Evolutionary conservation across 1,140 invertebrate genomes (phyloP), one percentile per base, ranked within the genome.

Genomic region (Drosophila parabipectinata): DNA sequence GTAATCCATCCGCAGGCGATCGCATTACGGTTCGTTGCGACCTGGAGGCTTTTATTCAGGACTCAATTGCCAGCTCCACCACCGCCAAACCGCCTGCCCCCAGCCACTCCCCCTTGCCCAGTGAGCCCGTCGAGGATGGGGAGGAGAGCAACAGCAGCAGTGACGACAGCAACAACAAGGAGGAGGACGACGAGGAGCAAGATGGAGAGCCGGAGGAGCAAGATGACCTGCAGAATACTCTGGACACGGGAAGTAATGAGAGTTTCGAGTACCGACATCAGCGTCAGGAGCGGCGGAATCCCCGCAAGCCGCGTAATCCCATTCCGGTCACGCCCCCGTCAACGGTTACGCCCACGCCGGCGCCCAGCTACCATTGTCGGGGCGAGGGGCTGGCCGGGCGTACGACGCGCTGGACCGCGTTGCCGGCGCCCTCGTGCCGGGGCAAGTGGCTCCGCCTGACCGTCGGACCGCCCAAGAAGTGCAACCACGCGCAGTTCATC

Each of bases 391-490:
- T 95, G 26, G 93, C 95, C 18, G 95, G 94, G 1, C 94, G 95
- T 76, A 93, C 94, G 57, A 97, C 96, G 14, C 93, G 96, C 37
- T 97, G 96, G 94, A 95, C 95, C 54, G 95, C 96, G 37, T 93
- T 97, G 14, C 94, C 95, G 14, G 94, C 95, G 32, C 95, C 95
- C 8, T 95, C 96, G 71, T 97, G 96, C 91, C 96, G 96, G 76
- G 96, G 96, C 34, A 96, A 97, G 90, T 97, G 96, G 96, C 90
- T 96, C n/a, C 94, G 95, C 15, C 92, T 95, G 9, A 93, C 93
- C 54, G 92, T 94, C 14, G 94, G 92, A 91, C 8, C 94, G 94
- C 77, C 94, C 93, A 87, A 93, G 92, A 85, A 93, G 92, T 94
- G 94, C 81, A 91, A 92, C 14, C 93, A 94, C 51, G 93, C 94